A percentile compares a stretch with the other conserved stretches of the same genome.
These are phyloP conservation scores for Embiotoca jacksoni DNA, from an alignment of 2,113 vertebrate species.

Conservation along the genomic window DNA sequence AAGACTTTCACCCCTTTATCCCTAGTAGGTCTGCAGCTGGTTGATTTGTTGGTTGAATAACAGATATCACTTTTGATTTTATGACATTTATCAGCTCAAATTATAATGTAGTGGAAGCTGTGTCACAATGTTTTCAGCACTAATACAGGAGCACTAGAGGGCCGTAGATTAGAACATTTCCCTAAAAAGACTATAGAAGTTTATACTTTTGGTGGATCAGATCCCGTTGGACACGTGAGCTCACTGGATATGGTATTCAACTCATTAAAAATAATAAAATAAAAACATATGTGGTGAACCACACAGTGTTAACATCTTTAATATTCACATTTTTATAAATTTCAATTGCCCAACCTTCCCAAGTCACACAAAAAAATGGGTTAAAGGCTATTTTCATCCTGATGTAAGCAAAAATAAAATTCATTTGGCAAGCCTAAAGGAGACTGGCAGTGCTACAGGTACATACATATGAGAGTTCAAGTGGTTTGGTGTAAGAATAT, in stretches of 20 bases:
- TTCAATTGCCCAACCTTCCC: conserved; percentile 77
- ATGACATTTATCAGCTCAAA: no score
- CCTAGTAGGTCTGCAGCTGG: no score
- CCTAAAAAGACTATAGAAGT: neutral
- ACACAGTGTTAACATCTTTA: conserved; percentile 89
- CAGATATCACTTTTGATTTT: no score
- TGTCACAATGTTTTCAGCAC: no score
- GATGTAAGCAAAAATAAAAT: conserved; percentile 94
- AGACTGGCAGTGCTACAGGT: conserved; percentile 91
- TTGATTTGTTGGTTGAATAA: no score
- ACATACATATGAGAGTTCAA: conserved; percentile 86
- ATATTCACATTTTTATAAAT: conserved; percentile 93
- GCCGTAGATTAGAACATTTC: neutral
- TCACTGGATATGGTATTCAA: neutral
- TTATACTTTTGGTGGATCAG: neutral
- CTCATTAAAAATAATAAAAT: conserved; percentile 8
- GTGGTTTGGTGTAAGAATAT: conserved; percentile 85
- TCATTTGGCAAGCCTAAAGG: conserved; percentile 91
- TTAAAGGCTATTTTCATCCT: conserved; percentile 77
- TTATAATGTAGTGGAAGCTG: no score
- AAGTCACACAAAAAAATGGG: conserved; percentile 88
- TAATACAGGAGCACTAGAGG: no score
- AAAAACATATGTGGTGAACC: conserved; percentile 42
- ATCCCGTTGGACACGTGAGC: neutral
- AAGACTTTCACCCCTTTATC: no score